Evolutionary conservation across 2,888 invertebrate genomes (phyloP).

Genomic region (Cheilosia vulpina): DNA sequence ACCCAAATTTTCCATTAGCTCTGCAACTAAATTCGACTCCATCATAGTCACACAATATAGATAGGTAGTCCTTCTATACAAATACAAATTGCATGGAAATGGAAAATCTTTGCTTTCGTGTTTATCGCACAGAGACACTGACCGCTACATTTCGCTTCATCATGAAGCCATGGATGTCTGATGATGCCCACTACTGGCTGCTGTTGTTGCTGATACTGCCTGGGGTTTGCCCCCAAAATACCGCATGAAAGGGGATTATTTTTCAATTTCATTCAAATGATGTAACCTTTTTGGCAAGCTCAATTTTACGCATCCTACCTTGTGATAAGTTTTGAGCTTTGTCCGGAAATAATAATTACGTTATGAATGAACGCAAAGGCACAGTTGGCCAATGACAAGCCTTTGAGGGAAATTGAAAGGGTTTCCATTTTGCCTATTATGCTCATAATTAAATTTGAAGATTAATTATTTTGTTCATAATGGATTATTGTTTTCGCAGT

Average conservation of each 20-base stretch:
- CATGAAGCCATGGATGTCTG: neutral
- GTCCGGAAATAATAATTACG: conserved; percentile 47
- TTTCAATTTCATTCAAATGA: conserved; percentile 54
- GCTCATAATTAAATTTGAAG: conserved; percentile 32
- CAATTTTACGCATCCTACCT: conserved; percentile 38
- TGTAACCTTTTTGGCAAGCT: conserved; percentile 48
- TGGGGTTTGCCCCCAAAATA: conserved; percentile 32
- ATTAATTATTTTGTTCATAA: conserved; percentile 28
- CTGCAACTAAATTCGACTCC: conserved; percentile 4
- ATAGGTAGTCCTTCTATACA: neutral
- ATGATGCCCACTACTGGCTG: conserved; percentile 6
- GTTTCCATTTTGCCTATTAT: conserved; percentile 33
- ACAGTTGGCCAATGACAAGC: conserved; percentile 45
- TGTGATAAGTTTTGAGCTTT: conserved; percentile 10
- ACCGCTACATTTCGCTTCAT: conserved; percentile 34
- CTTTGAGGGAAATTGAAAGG: conserved; percentile 36
- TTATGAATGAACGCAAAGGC: conserved; percentile 31
- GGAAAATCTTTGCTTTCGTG: conserved; percentile 21
- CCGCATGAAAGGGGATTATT: conserved; percentile 65
- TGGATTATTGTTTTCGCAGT: too few species aligned
- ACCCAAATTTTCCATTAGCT: neutral
- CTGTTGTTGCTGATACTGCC: conserved; percentile 16
- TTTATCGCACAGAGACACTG: conserved; percentile 64
- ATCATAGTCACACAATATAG: neutral
- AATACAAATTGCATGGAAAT: conserved; percentile 14